Evolutionary conservation across 2,888 invertebrate species (phyloP), one percentile per base, ranked within the genome.

Genomic region (Buathra laborator): DNA sequence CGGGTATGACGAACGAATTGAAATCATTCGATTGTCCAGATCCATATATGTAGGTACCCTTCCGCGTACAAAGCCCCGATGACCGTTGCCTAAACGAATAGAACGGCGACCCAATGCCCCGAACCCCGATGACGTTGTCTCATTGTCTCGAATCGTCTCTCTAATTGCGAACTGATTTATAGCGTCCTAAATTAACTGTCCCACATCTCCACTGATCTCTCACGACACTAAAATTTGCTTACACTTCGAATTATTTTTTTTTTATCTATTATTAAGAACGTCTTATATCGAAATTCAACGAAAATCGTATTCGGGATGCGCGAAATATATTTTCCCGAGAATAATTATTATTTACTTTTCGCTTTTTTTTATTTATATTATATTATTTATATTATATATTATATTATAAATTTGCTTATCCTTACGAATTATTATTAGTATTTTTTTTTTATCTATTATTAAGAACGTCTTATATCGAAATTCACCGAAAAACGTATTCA

Each of bases 1-100:
- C 90, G 90, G 90, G 90, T 80, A 88, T 86, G 88, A 87, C 87
- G 81, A 81, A 85, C 86, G 84, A 88, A 89, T 88, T 86, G 84
- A 86, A 86, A 59, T 79, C 70, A 71, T 79, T 81, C 81, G 64
- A 81, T 84, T 79, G 74, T 68, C 46, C 48, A 78, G 43, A 19
- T 14, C 81, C 78, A 81, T 81, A 75, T 75, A 85, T 66, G 77
- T 68, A 44, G 48, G 43, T 14, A n/a, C 12, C 43, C 16, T 68
- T 9, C 37, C 37, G 37, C 7, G 51, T 59, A 44, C 24, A n/a
- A 9, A 53, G 19, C 59, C 43, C 46, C 32, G 24, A 77, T 44
- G 67, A 62, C 56, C 46, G 19, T 59, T 51, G 71, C 51, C 79
- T 71, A 76, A 80, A 75, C 71, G 79, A 80, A 66, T 56, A 37